Evolutionary conservation across 1,140 invertebrate species (phyloP).

Genomic region (Cotesia chilonis): DNA sequence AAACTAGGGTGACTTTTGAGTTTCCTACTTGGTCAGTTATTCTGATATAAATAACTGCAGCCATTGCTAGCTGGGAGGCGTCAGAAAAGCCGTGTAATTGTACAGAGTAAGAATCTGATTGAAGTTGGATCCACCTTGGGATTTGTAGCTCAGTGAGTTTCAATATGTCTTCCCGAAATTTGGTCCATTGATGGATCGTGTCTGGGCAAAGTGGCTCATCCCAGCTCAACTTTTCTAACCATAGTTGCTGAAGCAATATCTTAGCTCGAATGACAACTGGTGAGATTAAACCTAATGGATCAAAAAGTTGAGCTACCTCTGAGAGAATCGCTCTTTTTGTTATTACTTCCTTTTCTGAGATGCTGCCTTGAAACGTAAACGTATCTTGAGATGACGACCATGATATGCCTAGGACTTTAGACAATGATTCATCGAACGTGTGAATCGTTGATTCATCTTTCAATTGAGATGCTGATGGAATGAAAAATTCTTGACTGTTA

Average conservation of each 20-base stretch:
- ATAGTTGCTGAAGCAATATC: slow-evolving; percentile 40
- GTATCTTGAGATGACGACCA: not conserved
- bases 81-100: slow-evolving; percentile 49
- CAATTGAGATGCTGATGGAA: too few relatives aligned
- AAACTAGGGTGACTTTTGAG: slow-evolving; percentile 38
- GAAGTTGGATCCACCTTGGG: slow-evolving; percentile 38
- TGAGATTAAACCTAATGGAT: slow-evolving; percentile 38
- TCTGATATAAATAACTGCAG: slow-evolving; percentile 44
- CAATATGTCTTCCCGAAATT: too few relatives aligned
- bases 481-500: not conserved
- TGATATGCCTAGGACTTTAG: slow-evolving; percentile 28
- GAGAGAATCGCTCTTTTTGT: slow-evolving; percentile 25
- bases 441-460: too few relatives aligned
- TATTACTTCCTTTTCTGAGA: not conserved
- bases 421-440: not conserved
- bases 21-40: slow-evolving; percentile 26
- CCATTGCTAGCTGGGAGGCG: slow-evolving; percentile 43
- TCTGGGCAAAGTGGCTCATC: slow-evolving; percentile 13
- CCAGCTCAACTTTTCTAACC: slow-evolving; percentile 39
- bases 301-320: slow-evolving; percentile 32
- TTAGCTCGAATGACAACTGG: slow-evolving; percentile 39
- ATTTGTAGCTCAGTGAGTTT: slow-evolving; percentile 25
- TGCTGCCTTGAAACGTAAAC: slow-evolving; percentile 5
- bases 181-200: too few relatives aligned
- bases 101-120: not conserved